Evolutionary conservation across 1,140 invertebrate species (phyloP).

Genomic region (Brachionus paranguensis): DNA sequence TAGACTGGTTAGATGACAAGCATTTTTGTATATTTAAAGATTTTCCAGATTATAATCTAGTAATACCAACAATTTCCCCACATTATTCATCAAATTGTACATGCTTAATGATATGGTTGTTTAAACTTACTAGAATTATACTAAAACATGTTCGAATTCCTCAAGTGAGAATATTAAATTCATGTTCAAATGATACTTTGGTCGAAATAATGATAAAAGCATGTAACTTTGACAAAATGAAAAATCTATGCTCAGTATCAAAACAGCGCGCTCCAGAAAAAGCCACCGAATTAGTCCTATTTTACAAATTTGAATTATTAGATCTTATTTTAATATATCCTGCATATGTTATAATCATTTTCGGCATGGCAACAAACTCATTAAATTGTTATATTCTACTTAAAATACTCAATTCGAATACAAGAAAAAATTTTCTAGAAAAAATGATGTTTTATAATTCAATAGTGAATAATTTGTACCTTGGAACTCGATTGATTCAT

Average conservation of each 20-base stretch:
- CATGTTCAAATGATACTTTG: not conserved
- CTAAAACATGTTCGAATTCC: not conserved
- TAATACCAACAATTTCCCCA: not conserved
- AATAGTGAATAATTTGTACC: not conserved
- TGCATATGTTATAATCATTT: not conserved
- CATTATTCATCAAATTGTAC: not conserved
- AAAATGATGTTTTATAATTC: conserved; percentile 22
- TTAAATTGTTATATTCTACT: not conserved
- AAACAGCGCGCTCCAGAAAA: not conserved
- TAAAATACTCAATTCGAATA: not conserved
- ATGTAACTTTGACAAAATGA: not conserved
- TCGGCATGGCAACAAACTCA: not conserved
- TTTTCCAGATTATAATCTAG: not conserved
- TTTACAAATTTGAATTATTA: not conserved
- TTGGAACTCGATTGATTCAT: not conserved
- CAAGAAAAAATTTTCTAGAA: not conserved
- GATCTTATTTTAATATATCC: not conserved
- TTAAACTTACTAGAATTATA: not conserved
- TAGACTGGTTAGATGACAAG: not conserved
- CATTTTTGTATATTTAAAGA: not conserved
- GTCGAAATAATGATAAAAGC: not conserved
- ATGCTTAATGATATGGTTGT: not conserved
- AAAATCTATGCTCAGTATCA: not conserved
- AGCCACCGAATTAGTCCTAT: not conserved
- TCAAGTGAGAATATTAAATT: not conserved